phyloP scores from a whole-genome alignment of 1,140 invertebrate genomes.

The Zaprionus africanus region DNA sequence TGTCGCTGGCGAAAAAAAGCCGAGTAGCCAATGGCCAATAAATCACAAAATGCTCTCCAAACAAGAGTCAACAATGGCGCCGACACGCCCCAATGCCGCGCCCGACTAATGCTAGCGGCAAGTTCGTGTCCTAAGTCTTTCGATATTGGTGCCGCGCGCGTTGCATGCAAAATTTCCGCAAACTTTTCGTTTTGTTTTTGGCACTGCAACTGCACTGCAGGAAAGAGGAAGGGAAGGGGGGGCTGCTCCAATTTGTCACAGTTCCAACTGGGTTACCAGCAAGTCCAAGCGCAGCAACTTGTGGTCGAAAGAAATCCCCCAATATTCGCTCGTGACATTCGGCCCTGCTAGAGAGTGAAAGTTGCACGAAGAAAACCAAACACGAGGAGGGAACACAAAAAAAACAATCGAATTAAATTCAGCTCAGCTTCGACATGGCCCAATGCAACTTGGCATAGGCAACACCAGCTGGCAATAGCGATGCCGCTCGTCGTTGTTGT shows the following conservation, averaged over 20 bases:
- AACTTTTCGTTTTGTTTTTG: constrained; percentile 55
- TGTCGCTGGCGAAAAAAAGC: constrained; percentile 16
- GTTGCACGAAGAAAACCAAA: constrained; percentile 65
- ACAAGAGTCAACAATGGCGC: neutral
- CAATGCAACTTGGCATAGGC: constrained; percentile 63
- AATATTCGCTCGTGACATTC: constrained; percentile 62
- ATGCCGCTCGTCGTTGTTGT: constrained; percentile 17
- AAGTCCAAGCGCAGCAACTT: constrained; percentile 41
- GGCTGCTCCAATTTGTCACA: constrained; percentile 70
- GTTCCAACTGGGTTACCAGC: constrained; percentile 47
- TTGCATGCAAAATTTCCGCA: constrained; percentile 62
- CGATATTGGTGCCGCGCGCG: constrained; percentile 30
- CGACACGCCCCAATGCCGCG: constrained; percentile 43
- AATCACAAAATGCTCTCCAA: constrained; percentile 20
- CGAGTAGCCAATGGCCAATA: constrained; percentile 21
- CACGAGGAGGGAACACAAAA: constrained; percentile 14
- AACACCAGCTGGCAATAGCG: constrained; percentile 31
- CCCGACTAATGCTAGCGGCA: constrained; percentile 30
- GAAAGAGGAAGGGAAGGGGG: too few relatives aligned
- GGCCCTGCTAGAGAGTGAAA: constrained; percentile 79
- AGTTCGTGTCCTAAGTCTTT: constrained; percentile 79
- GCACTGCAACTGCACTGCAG: constrained; percentile 64
- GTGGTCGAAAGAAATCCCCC: constrained; percentile 45
- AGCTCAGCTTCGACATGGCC: constrained; percentile 78
- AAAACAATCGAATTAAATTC: constrained; percentile 70